phyloP scores from a whole-genome alignment of 2,888 invertebrate genomes.

The Phania funesta region DNA sequence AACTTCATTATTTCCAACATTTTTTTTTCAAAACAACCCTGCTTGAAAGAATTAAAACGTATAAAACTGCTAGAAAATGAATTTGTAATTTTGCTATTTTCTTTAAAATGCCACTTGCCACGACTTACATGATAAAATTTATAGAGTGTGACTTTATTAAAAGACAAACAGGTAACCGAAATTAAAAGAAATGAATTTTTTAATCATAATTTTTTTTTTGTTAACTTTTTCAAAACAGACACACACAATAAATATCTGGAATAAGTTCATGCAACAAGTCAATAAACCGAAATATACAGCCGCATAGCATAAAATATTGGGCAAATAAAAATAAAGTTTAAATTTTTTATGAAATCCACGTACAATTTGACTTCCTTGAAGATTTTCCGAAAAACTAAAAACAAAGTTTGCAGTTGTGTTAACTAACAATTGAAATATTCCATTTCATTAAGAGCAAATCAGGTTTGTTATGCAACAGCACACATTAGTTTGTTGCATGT shows the following conservation, averaged over 20 bases:
- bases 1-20: too few species aligned
- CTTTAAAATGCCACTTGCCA: constrained; percentile 1
- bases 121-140: constrained; percentile 38
- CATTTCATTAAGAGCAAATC: constrained; percentile 37
- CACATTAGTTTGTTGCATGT: constrained; percentile 14
- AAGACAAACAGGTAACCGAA: neutral
- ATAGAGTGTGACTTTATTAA: constrained; percentile 53
- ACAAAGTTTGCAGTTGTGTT: constrained; percentile 6
- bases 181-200: neutral
- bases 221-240: neutral
- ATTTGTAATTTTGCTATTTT: too few species aligned
- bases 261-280: constrained; percentile 9
- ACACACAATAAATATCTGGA: neutral
- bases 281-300: constrained; percentile 3
- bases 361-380: constrained; percentile 53
- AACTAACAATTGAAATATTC: constrained; percentile 21
- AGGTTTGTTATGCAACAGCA: constrained; percentile 60
- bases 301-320: neutral
- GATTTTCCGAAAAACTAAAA: constrained; percentile 15
- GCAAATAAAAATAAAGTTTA: constrained; percentile 14
- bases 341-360: constrained; percentile 4
- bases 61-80: too few species aligned
- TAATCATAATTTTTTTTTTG: too few species aligned
- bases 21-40: too few species aligned
- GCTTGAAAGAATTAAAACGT: too few species aligned